Base-by-base conservation (phyloP, 1,140 invertebrate species). In the Eumaeus atala region DNA sequence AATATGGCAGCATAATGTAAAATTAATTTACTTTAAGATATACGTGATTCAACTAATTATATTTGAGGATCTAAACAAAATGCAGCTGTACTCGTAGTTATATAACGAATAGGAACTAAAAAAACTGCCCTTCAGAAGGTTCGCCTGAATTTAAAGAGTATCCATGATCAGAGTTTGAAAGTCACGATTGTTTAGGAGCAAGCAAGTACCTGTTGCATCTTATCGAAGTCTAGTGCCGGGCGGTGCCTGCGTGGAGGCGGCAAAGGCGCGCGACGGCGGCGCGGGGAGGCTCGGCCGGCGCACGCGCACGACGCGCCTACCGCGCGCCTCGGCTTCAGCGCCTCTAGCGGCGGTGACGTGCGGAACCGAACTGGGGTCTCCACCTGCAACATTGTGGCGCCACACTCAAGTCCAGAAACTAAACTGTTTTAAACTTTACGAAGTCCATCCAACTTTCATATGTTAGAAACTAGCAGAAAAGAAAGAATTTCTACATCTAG, bases 221-320 rank as follows among this genome's bases (percentile, higher is more conserved):
- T 97, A 88, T 97, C 96, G 84, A 97, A 97, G 89, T 97, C 95
- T 74, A 97, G 91, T 87, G 94, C 96, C 62, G 96, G 96, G 77
- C 96, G 90, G 89, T 91, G 89, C 60, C 91, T 73, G 61, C 95
- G 88, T 86, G 81, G 77, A 64, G 93, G 90, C 85, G 89, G 82
- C 89, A 84, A 91, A 87, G 94, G 95, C 67, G 94, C 93, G 48
- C 72, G 71, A 64, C 90, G 89, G 63, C 89, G 87, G 89, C 89
- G 94, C 95, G 73, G 95, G 93, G 89, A 95, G 89, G 90, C 48
- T 85, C 65, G 48, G 51, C 58, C 59, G 75, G 61, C 36, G 78
- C 84, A 56, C n/a, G 84, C 85, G 54, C 72, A 68, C 74, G 74
- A 16, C 40, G 40, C 49, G 49, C 12, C 49, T 81, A 74, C 89